Conservation (phyloP, 2,888 invertebrate species). For the Amphipoea oculea region DNA sequence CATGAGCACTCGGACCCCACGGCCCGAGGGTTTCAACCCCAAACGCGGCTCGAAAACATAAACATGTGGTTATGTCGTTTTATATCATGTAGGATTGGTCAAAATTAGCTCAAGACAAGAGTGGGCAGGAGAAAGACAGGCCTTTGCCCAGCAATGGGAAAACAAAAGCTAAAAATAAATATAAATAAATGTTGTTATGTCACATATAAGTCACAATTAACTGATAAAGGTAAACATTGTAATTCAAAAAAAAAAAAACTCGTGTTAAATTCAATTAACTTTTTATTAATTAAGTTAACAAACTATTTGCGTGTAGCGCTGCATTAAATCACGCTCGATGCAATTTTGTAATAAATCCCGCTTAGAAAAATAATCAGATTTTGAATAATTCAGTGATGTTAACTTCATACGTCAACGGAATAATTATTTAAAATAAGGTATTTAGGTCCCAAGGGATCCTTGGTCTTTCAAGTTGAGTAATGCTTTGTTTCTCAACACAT, state of each 20-base stretch:
- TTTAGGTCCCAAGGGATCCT: conserved; percentile 43
- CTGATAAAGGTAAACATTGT: neutral
- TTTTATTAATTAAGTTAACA: neutral
- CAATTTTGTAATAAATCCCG: conserved; percentile 50
- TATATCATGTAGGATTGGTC: too few relatives aligned
- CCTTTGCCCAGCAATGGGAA: too few relatives aligned
- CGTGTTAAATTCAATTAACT: conserved; percentile 21
- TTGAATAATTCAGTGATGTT: conserved; percentile 43
- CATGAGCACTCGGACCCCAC: too few relatives aligned
- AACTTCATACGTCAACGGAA: conserved; percentile 38
- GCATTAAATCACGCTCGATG: conserved; percentile 44
- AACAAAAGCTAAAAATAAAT: too few relatives aligned
- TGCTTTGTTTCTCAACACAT: conserved; percentile 27
- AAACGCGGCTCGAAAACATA: too few relatives aligned
- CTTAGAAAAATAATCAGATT: conserved; percentile 35
- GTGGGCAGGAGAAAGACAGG: too few relatives aligned
- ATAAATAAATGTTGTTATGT: neutral
- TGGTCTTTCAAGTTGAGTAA: conserved; percentile 38
- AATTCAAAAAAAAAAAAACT: conserved; percentile 1
- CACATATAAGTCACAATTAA: neutral
- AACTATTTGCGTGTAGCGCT: conserved; percentile 43
- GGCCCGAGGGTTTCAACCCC: too few relatives aligned
- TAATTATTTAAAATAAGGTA: conserved; percentile 46
- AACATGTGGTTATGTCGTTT: neutral
- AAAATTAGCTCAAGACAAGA: too few relatives aligned